Conservation (phyloP, 2,113 vertebrate species). For the Malurus melanocephalus region DNA sequence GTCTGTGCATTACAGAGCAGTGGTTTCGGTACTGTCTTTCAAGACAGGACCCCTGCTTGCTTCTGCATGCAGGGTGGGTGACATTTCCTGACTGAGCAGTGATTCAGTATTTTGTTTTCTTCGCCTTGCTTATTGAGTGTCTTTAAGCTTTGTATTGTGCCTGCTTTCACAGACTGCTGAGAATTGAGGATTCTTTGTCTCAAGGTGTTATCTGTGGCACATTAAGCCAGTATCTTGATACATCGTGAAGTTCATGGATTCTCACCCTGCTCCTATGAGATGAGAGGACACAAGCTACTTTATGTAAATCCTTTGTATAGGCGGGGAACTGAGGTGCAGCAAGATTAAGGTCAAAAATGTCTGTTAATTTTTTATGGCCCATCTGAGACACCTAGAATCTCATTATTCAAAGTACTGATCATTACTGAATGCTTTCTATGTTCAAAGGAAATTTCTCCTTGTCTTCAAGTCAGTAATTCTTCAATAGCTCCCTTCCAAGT, state of each 20-base stretch:
- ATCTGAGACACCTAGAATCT: constrained; percentile 30
- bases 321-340: not conserved
- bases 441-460: constrained; percentile 39
- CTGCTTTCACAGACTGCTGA: not conserved
- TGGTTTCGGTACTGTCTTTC: not conserved
- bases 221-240: not conserved
- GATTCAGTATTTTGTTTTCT: constrained; percentile 21
- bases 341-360: constrained; percentile 42
- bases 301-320: constrained; percentile 21
- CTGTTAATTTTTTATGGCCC: constrained; percentile 32
- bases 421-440: constrained; percentile 16
- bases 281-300: not conserved
- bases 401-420: constrained; percentile 17
- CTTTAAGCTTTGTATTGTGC: not conserved
- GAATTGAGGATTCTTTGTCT: not conserved
- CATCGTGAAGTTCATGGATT: not conserved
- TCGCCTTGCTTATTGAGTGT: not conserved
- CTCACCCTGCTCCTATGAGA: not conserved
- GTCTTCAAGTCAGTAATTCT: constrained; percentile 1
- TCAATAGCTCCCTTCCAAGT: not conserved
- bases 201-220: not conserved
- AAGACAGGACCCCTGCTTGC: not conserved
- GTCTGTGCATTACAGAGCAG: not conserved
- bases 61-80: not conserved
- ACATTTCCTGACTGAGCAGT: not conserved